A percentile compares a stretch with the other conserved stretches of the same genome.
Conservation (phyloP, 2,797 vertebrate genomes). For the Sebastes jordani region DNA sequence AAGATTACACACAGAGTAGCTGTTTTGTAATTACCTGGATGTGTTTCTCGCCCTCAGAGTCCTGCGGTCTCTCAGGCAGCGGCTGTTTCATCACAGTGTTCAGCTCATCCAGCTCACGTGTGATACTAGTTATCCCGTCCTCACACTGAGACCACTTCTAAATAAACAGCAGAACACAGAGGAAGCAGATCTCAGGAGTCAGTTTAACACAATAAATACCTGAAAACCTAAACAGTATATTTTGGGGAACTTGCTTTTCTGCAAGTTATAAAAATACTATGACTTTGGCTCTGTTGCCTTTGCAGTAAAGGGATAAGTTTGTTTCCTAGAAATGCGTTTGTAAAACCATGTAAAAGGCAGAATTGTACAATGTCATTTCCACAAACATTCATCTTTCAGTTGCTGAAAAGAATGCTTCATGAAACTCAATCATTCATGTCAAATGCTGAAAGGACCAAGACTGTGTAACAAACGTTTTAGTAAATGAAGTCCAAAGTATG, state of each 20-base stretch:
- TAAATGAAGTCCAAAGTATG: background rate
- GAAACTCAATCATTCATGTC: background rate
- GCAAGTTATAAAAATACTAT: background rate
- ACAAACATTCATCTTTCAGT: background rate
- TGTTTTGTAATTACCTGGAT: constrained; percentile 80
- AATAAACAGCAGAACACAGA: constrained; percentile 8
- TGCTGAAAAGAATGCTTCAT: no score
- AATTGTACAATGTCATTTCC: background rate
- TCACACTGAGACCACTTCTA: constrained; percentile 88
- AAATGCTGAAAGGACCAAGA: background rate
- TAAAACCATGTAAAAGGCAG: background rate
- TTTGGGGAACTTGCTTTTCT: background rate
- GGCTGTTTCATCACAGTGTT: constrained; percentile 71
- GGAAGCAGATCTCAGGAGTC: background rate
- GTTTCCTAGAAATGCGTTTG: background rate
- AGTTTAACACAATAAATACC: background rate
- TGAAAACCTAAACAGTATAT: background rate
- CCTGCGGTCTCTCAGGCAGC: constrained; percentile 74
- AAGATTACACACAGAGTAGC: background rate
- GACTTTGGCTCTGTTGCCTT: background rate
- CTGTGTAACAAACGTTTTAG: background rate
- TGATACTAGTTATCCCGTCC: constrained; percentile 66
- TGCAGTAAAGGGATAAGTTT: background rate
- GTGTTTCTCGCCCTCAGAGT: constrained; percentile 73
- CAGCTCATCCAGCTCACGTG: constrained; percentile 76